phyloP scores from a whole-genome alignment of 2,113 vertebrate species.

The Lasiurus borealis region DNA sequence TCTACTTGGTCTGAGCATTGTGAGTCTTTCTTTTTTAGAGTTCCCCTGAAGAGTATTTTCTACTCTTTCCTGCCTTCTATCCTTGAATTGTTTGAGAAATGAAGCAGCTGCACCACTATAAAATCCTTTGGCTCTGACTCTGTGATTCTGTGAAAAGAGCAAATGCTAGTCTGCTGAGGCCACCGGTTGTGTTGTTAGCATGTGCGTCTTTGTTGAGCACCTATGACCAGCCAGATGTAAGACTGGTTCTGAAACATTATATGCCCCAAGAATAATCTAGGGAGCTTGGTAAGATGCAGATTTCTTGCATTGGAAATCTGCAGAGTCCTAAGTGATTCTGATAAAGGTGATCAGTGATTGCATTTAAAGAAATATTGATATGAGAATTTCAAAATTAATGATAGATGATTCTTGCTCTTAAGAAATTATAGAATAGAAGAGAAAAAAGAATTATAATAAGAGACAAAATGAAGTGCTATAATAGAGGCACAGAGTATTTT shows the following conservation, averaged over 20 bases:
- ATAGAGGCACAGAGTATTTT: slow-evolving; percentile 12
- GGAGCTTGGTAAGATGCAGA: background rate
- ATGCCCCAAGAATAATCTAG: background rate
- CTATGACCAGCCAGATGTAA: background rate
- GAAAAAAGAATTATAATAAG: background rate
- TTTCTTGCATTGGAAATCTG: background rate
- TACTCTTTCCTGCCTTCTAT: slow-evolving; percentile 26
- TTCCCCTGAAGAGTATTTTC: slow-evolving; percentile 4
- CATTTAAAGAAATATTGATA: slow-evolving; percentile 34
- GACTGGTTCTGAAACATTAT: background rate
- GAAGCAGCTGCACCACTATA: background rate
- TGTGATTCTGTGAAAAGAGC: slow-evolving; percentile 33
- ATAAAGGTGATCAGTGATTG: background rate
- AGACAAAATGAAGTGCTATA: slow-evolving; percentile 5
- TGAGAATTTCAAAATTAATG: slow-evolving; percentile 23
- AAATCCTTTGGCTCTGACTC: slow-evolving; percentile 15
- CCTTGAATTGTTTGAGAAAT: slow-evolving; percentile 17
- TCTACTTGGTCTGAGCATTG: background rate
- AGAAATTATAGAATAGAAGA: background rate
- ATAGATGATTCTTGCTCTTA: background rate
- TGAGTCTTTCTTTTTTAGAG: slow-evolving; percentile 37
- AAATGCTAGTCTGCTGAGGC: background rate
- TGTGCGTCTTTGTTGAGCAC: background rate
- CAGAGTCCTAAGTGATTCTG: slow-evolving; percentile 6
- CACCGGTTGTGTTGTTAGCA: background rate